A percentile compares a stretch with the other conserved stretches of the same genome.
phyloP scores from a whole-genome alignment of 2,113 vertebrate species.

The Sinocyclocheilus rhinocerous region DNA sequence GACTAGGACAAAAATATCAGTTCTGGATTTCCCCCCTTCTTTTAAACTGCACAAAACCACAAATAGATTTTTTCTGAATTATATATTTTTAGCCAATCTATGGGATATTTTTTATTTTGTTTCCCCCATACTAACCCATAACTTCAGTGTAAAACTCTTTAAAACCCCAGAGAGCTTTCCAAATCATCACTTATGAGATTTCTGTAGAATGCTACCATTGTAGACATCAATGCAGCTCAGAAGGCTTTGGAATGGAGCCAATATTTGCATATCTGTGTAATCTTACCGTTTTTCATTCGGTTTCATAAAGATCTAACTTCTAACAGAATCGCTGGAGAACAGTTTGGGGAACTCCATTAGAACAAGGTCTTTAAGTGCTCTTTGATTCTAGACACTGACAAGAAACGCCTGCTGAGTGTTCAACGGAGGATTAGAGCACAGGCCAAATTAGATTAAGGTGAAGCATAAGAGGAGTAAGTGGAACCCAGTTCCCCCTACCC shows the following conservation, averaged over 20 bases:
- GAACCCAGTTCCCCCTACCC: not conserved
- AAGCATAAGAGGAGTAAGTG: not conserved
- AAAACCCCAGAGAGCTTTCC: not conserved
- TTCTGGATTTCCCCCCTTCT: not conserved
- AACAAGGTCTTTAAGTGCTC: not conserved
- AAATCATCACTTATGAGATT: not conserved
- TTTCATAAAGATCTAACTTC: not conserved
- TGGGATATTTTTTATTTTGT: not conserved
- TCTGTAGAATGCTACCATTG: not conserved
- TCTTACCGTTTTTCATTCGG: not conserved
- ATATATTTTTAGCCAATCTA: not conserved
- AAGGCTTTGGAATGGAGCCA: too few species aligned
- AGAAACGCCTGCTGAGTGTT: constrained; percentile 22
- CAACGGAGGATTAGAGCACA: constrained; percentile 17
- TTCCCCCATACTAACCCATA: not conserved
- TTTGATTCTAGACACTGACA: constrained; percentile 7
- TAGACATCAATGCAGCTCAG: too few species aligned
- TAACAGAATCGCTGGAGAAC: constrained; percentile 26
- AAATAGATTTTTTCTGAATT: too few species aligned
- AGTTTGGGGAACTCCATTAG: not conserved
- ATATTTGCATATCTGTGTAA: too few species aligned
- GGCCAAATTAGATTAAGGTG: not conserved
- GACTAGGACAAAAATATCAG: not conserved
- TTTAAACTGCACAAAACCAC: not conserved
- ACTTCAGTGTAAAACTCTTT: not conserved